These are phyloP conservation scores for Ooceraea biroi DNA, from an alignment of 1,140 invertebrate species.

Conservation along the genomic window DNA sequence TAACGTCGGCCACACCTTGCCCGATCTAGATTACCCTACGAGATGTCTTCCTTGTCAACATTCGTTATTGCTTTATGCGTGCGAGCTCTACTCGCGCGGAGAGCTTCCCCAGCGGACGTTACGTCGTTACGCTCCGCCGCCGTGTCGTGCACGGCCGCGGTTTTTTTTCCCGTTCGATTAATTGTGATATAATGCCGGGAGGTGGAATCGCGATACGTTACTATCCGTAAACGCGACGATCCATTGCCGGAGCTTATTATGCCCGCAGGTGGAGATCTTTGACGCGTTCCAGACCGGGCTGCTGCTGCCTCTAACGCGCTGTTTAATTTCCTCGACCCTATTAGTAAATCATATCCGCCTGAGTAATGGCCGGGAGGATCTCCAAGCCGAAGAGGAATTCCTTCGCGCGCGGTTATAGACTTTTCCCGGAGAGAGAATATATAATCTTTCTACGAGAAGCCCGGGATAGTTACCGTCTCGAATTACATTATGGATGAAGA, in stretches of 20 bases:
- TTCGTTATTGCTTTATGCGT: slow-evolving; percentile 57
- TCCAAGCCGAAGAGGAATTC: slow-evolving; percentile 39
- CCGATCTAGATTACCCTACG: slow-evolving; percentile 43
- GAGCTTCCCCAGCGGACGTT: slow-evolving; percentile 33
- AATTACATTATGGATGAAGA: slow-evolving; percentile 76
- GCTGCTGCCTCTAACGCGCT: slow-evolving; percentile 61
- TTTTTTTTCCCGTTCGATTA: slow-evolving; percentile 24
- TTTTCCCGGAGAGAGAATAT: slow-evolving; percentile 61
- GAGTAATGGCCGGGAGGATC: slow-evolving; percentile 64
- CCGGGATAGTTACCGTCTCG: slow-evolving; percentile 72
- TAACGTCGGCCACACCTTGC: slow-evolving; percentile 67
- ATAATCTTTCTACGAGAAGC: slow-evolving; percentile 68
- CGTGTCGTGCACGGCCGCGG: too few species aligned
- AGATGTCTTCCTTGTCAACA: slow-evolving; percentile 51
- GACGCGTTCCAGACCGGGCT: slow-evolving; percentile 3
- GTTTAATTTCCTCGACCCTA: slow-evolving; percentile 66
- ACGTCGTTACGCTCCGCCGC: too few species aligned
- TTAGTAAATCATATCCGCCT: slow-evolving; percentile 70
- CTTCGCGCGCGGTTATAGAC: slow-evolving; percentile 47
- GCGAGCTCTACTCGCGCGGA: too few species aligned
- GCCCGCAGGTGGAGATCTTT: slow-evolving; percentile 42
- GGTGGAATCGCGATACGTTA: slow-evolving; percentile 15
- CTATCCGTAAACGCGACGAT: slow-evolving; percentile 30
- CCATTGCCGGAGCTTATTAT: slow-evolving; percentile 28
- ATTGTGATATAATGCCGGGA: slow-evolving; percentile 26